These are phyloP conservation scores for Dinocampus coccinellae DNA, from an alignment of 2,888 invertebrate genomes.

Conservation along the genomic window DNA sequence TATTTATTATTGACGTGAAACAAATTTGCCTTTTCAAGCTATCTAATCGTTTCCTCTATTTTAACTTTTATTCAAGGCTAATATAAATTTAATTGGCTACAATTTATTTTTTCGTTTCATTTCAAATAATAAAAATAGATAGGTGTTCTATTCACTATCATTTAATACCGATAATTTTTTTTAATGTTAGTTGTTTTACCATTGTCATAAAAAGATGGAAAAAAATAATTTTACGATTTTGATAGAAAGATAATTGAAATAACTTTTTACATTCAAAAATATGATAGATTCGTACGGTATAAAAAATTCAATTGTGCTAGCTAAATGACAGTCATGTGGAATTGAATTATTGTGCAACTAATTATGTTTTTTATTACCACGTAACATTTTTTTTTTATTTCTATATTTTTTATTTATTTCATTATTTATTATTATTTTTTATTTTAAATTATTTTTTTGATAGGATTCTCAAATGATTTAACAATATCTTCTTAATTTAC, in stretches of 20 bases:
- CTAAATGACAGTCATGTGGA: constrained; percentile 29
- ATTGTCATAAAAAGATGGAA: too few species aligned
- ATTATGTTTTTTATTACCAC: constrained; percentile 16
- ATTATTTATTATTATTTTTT: not conserved
- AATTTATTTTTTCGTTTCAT: not conserved
- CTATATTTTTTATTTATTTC: too few species aligned
- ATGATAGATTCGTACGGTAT: constrained; percentile 2
- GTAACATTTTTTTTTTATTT: constrained; percentile 4
- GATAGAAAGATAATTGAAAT: not conserved
- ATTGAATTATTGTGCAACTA: constrained; percentile 27
- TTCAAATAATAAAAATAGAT: constrained; percentile 23
- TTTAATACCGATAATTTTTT: too few species aligned
- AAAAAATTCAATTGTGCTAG: constrained; percentile 35
- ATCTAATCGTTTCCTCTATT: constrained; percentile 34
- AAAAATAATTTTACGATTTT: not conserved
- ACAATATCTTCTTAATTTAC: constrained; percentile 23
- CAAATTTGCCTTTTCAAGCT: constrained; percentile 57
- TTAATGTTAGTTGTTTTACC: too few species aligned
- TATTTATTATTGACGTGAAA: constrained; percentile 54
- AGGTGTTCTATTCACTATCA: not conserved
- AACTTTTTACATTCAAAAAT: not conserved
- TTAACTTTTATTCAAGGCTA: not conserved
- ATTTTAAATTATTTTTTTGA: constrained; percentile 1
- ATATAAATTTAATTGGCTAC: constrained; percentile 1
- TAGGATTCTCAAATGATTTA: constrained; percentile 9